Base-by-base conservation (phyloP, 2,797 vertebrate genomes). In the Liparis tanakae region DNA sequence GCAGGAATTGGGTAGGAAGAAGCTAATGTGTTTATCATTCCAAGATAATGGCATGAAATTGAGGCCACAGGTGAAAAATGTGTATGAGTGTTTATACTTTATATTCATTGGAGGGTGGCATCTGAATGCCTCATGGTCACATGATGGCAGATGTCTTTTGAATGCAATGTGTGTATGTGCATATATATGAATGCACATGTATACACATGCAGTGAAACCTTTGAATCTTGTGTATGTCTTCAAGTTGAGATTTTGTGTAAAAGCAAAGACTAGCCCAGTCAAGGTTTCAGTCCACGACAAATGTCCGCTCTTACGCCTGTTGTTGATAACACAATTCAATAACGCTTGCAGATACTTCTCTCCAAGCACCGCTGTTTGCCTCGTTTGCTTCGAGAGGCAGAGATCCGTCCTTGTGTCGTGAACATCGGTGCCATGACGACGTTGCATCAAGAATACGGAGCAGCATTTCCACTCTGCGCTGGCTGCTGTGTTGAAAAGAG, bases 11-110 rank as follows among this genome's bases (percentile, higher is more conserved):
- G 91, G 87, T 78, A 87, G 87, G 81, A 89, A 85, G 90, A 89
- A 83, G 89, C 88, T 92, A 94, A 95, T 93, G 91, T 93, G 90
- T 94, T 94, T 94, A 95, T 94, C 94, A 94, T 94, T 91, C 94
- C 86, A 87, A 92, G 91, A 93, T 94, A 94, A 94, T 93, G 87
- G 88, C 86, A 84, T 90, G 92, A 94, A 93, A 94, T 93, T 89
- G 89, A 91, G 92, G 90, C 90, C 91, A 93, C 84, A 84, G 90
- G 91, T 92, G 89, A 84, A 80, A 76, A 86, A 89, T 91, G 85
- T 89, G 83, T 87, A 91, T 89, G 87, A 91, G 87, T 91, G 91
- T 92, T 93, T 90, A 90, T 90, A 93, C 91, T 95, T 94, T 92
- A 93, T 94, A 94, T 93, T 94, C 92, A 94, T 94, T 92, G 92